Evolutionary conservation across 2,888 invertebrate species (phyloP).

Genomic region (Polyommatus icarus): DNA sequence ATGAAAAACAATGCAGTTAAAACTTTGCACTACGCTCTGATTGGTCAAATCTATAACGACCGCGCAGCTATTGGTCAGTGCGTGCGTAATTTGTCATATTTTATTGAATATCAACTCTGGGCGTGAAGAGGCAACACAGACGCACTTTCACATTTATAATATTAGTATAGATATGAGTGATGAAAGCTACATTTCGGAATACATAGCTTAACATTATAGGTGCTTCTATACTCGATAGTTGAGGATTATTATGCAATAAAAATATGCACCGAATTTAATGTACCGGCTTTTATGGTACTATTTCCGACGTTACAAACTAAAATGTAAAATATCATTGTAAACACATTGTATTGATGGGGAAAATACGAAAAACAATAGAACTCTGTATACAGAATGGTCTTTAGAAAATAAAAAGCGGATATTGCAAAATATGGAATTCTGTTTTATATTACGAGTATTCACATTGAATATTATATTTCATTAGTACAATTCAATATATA

Average conservation of each 20-base stretch:
- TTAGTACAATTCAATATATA: not conserved
- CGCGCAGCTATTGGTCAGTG: too few species aligned
- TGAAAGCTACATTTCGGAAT: too few species aligned
- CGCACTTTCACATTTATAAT: too few species aligned
- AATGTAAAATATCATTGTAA: conserved; percentile 6
- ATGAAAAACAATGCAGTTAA: too few species aligned
- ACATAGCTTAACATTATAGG: too few species aligned
- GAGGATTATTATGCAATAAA: not conserved
- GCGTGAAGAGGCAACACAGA: too few species aligned
- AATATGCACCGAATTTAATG: not conserved
- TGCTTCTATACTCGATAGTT: not conserved
- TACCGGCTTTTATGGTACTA: not conserved
- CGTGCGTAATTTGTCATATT: too few species aligned
- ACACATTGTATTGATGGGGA: not conserved
- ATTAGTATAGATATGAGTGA: too few species aligned
- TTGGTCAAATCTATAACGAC: too few species aligned
- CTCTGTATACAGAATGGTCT: not conserved
- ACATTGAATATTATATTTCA: not conserved
- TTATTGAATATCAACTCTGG: too few species aligned
- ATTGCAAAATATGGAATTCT: not conserved
- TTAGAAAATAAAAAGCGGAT: not conserved
- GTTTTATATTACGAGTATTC: not conserved
- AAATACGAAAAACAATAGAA: not conserved
- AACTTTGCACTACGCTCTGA: too few species aligned
- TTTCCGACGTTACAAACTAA: not conserved